Base-by-base conservation (phyloP, 2,113 vertebrate species). In the Clarias batrachus region DNA sequence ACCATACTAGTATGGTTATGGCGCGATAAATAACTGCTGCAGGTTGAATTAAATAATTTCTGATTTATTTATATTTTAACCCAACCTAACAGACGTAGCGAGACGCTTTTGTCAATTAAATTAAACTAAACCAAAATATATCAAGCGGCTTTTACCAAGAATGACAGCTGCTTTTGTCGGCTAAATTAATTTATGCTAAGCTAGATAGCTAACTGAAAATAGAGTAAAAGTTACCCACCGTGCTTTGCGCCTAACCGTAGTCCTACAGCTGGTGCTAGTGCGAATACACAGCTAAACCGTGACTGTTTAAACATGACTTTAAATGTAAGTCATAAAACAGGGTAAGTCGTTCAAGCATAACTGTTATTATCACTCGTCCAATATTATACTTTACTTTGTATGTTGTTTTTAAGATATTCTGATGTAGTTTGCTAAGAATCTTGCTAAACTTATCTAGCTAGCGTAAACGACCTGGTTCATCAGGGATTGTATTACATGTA, bases 191-290 rank as follows among this genome's bases (percentile, higher is more conserved):
- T 30, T 70, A 65, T 60, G 30, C 56, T 80, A 77, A 56, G 25
- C 37, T n/a, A 76, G 13, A 12, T 12, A 80, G 77, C 57, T 62
- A 84, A 60, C 82, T 33, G 30, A 74, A 70, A 74, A 60, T 57
- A 84, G 56, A 37, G 62, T 62, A 23, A 12, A 59, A 3, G 11
- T 41, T 37, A 84, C 83, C 83, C 83, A 84, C 23, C 48, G 48
- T 74, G 57, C 83, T 74, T 60, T n/a, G 83, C 83, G 70, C 13
- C 3, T 48, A 84, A 74, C 70, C 2, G 68, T 74, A 59, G 0
- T 4, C 21, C 8, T 71, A 25, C 68, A 60, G 83, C 70, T 60
- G 19, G 41, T 9, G 4, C n/a, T 27, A 4, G 6, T 21, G 16
- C 27, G 30, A 1, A 66, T 30, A 23, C 41, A 8, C 52, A 70